Evolutionary conservation across 2,888 invertebrate genomes (phyloP).

Genomic region (Cyaniris semiargus): DNA sequence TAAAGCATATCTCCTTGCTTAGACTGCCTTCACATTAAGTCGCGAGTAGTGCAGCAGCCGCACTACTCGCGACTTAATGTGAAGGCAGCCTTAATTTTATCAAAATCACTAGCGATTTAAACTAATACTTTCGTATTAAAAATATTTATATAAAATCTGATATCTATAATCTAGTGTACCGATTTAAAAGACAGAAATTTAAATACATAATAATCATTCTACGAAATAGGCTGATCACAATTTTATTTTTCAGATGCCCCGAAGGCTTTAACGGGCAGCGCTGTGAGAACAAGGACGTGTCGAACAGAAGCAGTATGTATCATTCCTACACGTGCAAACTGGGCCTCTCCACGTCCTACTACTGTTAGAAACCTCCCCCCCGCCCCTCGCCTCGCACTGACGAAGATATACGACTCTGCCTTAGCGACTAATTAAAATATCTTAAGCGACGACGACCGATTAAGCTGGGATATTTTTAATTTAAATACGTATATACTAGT

Average conservation of each 20-base stretch:
- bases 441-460: constrained; percentile 6
- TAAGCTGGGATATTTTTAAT: constrained; percentile 8
- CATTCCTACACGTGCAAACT: constrained; percentile 88
- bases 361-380: constrained; percentile 81
- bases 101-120: too few relatives aligned
- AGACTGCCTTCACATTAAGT: too few relatives aligned
- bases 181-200: too few relatives aligned
- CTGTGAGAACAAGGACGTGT: constrained; percentile 90
- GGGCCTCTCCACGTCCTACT: constrained; percentile 88
- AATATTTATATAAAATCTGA: too few relatives aligned
- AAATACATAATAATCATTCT: background rate
- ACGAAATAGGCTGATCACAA: background rate
- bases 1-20: too few relatives aligned
- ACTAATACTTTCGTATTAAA: too few relatives aligned
- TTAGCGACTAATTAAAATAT: constrained; percentile 21
- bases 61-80: too few relatives aligned
- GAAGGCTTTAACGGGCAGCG: constrained; percentile 89
- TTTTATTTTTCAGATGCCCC: constrained; percentile 83
- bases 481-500: background rate
- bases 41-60: too few relatives aligned
- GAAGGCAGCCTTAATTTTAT: too few relatives aligned
- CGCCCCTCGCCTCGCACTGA: constrained; percentile 70
- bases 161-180: too few relatives aligned
- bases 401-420: constrained; percentile 44
- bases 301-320: constrained; percentile 89